These are phyloP conservation scores for Yoshiicerus persimilis DNA, from an alignment of 1,140 invertebrate genomes.

Conservation along the genomic window DNA sequence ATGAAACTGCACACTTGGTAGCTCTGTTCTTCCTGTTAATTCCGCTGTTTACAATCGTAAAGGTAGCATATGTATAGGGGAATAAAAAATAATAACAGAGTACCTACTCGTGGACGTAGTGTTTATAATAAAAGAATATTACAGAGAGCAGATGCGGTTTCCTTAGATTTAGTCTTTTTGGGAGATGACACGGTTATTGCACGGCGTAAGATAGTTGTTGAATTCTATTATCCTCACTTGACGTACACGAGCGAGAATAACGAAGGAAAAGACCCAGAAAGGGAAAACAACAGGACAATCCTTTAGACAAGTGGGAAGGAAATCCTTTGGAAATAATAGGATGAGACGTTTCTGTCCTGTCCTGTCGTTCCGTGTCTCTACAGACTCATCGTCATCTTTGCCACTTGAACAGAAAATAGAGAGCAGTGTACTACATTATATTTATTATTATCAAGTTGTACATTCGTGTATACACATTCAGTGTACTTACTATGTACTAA, in stretches of 20 bases:
- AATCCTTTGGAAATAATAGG: slow-evolving; percentile 5
- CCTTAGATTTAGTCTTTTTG: background rate
- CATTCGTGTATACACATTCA: background rate
- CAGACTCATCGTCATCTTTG: background rate
- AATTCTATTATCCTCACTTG: background rate
- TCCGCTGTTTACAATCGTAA: background rate
- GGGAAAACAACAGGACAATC: background rate
- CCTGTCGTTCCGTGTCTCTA: background rate
- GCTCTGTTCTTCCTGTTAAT: background rate
- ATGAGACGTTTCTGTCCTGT: background rate
- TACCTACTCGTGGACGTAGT: background rate
- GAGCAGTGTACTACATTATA: background rate
- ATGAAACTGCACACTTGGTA: background rate
- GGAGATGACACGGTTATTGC: background rate
- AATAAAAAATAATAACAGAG: background rate
- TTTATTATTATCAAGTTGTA: background rate
- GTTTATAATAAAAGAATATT: background rate
- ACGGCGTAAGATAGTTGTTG: background rate
- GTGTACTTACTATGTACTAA: background rate
- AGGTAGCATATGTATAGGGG: background rate
- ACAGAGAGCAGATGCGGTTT: background rate
- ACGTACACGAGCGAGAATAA: background rate
- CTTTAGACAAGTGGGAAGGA: background rate
- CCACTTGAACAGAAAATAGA: background rate
- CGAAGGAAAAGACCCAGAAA: background rate